Conservation (phyloP, 2,888 invertebrate species). For the Calliscelio sp. region DNA sequence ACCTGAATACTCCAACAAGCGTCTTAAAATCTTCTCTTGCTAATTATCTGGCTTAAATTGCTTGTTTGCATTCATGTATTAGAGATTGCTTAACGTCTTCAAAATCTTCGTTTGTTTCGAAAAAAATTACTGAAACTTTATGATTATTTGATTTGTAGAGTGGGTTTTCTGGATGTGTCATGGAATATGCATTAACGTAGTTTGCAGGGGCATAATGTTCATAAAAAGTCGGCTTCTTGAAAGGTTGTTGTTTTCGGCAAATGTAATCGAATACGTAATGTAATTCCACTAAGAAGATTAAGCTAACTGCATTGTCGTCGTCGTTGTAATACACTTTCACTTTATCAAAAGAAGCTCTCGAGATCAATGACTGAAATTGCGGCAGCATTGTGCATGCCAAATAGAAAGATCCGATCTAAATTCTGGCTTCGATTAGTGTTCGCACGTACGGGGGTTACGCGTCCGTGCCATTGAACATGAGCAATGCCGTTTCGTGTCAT, state of each 20-base stretch:
- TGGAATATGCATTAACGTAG: constrained; percentile 60
- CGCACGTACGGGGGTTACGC: constrained; percentile 1
- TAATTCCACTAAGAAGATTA: constrained; percentile 78
- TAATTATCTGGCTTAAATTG: constrained; percentile 42
- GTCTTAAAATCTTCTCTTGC: constrained; percentile 29
- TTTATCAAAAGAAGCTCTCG: constrained; percentile 58
- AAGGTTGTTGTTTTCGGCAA: constrained; percentile 69
- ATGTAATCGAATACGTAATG: constrained; percentile 78
- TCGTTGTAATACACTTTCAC: constrained; percentile 65
- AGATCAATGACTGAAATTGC: constrained; percentile 58
- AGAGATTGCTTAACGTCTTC: too few relatives aligned
- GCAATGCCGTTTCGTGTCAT: constrained; percentile 17
- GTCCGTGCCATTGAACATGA: constrained; percentile 15
- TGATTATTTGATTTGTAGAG: constrained; percentile 51
- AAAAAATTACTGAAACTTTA: constrained; percentile 41
- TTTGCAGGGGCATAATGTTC: constrained; percentile 52
- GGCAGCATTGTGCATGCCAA: constrained; percentile 31
- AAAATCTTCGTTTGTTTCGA: too few relatives aligned
- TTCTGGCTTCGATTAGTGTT: constrained; percentile 59
- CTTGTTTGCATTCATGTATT: constrained; percentile 44
- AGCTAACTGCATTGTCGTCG: constrained; percentile 68
- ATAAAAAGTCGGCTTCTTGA: constrained; percentile 34
- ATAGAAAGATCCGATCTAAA: constrained; percentile 59
- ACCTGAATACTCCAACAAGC: constrained; percentile 28
- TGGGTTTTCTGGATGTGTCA: constrained; percentile 30